A percentile compares a stretch with the other conserved stretches of the same genome.
Conservation (phyloP, 2,797 vertebrate genomes). For the Poecilia wingei region DNA sequence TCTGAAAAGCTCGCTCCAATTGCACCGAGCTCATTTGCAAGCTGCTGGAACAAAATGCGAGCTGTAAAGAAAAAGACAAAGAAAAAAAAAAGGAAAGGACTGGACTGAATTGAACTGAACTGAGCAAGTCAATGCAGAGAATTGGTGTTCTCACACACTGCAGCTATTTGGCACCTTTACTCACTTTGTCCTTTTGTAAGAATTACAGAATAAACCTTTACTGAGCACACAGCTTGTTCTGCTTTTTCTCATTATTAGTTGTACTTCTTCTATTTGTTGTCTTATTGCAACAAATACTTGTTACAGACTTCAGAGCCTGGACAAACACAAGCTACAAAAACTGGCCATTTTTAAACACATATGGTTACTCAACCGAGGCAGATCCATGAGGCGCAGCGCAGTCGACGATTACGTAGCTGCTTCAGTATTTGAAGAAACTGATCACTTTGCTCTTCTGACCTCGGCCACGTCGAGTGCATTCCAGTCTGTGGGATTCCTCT, state of each 20-base stretch:
- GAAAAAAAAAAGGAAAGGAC: slow-evolving; percentile 8
- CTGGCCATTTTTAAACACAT: not conserved
- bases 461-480: slow-evolving; percentile 25
- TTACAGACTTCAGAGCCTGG: not conserved
- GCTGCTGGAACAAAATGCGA: not conserved
- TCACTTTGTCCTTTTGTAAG: not conserved
- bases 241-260: not conserved
- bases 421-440: slow-evolving; percentile 9
- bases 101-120: slow-evolving; percentile 3
- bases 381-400: not conserved
- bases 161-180: not conserved
- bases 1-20: slow-evolving; percentile 40
- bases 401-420: not conserved
- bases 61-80: slow-evolving; percentile 8
- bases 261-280: not conserved
- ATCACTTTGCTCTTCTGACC: slow-evolving; percentile 45
- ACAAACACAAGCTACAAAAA: not conserved
- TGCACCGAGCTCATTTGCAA: slow-evolving; percentile 23
- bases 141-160: not conserved
- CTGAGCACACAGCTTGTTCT: not conserved
- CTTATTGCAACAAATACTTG: not conserved
- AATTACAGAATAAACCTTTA: not conserved
- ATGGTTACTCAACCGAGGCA: not conserved
- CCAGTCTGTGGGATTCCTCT: slow-evolving; percentile 11
- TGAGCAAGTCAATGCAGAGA: slow-evolving; percentile 14